A percentile compares a stretch with the other conserved stretches of the same genome.
These are phyloP conservation scores for Pteromalus puparum DNA, from an alignment of 1,140 invertebrate species.

Conservation along the genomic window DNA sequence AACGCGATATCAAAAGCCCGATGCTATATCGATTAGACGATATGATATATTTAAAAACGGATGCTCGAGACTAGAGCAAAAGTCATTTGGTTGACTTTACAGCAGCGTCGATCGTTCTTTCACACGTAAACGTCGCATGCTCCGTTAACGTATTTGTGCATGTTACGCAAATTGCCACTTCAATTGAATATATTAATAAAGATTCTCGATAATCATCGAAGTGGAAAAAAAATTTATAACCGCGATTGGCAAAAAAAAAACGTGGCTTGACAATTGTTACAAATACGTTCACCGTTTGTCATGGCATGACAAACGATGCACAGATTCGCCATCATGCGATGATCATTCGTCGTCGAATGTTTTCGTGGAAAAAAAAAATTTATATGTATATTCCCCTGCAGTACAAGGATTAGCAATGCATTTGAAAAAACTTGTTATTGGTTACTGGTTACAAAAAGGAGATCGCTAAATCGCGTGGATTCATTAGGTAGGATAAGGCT, in stretches of 20 bases:
- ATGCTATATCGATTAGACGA: neutral
- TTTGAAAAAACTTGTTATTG: constrained; percentile 62
- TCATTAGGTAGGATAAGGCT: constrained; percentile 59
- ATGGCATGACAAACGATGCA: constrained; percentile 10
- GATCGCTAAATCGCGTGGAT: constrained; percentile 59
- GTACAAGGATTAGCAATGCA: constrained; percentile 66
- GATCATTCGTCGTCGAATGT: neutral
- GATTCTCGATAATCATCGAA: neutral
- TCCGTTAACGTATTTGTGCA: constrained; percentile 33
- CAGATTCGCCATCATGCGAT: constrained; percentile 16
- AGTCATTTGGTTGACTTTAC: neutral
- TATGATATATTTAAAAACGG: neutral
- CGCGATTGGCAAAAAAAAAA: neutral
- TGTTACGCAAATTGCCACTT: constrained; percentile 21
- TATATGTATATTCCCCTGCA: constrained; percentile 38
- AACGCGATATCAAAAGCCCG: constrained; percentile 7
- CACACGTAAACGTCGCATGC: constrained; percentile 39
- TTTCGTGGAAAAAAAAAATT: constrained; percentile 8
- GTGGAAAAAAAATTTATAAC: neutral
- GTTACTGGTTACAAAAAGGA: constrained; percentile 64
- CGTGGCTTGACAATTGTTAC: neutral
- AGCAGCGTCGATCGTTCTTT: neutral
- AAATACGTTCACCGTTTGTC: constrained; percentile 14
- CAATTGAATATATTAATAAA: neutral
- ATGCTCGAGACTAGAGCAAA: constrained; percentile 3